Evolutionary conservation across 2,113 vertebrate genomes (phyloP).

Genomic region (Paralichthys olivaceus): DNA sequence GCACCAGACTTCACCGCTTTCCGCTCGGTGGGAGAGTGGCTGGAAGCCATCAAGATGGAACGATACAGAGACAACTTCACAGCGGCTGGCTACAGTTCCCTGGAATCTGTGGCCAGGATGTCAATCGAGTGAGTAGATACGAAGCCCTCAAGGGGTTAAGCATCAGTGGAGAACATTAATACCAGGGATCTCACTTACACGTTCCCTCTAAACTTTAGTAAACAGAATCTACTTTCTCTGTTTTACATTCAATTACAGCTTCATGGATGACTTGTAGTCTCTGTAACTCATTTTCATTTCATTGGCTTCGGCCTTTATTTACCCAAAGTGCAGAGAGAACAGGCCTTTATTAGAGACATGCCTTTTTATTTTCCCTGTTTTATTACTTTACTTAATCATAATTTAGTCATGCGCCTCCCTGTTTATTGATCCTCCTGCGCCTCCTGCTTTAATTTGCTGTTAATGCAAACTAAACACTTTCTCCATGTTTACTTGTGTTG

Average conservation of each 20-base stretch:
- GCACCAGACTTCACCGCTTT: conserved; percentile 96
- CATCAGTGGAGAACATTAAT: conserved; percentile 41
- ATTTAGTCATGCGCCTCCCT: background rate
- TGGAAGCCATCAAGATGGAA: conserved; percentile 99
- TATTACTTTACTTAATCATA: background rate
- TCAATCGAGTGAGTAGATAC: conserved; percentile 93
- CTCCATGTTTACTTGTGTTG: background rate
- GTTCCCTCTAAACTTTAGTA: background rate
- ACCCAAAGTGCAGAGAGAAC: conserved; percentile 2
- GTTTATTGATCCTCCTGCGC: background rate
- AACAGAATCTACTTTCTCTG: background rate
- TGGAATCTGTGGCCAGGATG: conserved; percentile 98
- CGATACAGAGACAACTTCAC: conserved; percentile 99
- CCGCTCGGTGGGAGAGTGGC: conserved; percentile 97
- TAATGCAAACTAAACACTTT: conserved; percentile 6
- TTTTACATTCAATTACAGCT: background rate
- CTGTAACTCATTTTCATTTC: background rate
- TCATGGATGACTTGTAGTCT: background rate
- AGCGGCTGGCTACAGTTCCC: conserved; percentile 95
- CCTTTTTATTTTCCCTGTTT: background rate
- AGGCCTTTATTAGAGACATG: background rate
- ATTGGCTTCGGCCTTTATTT: background rate
- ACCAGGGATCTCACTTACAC: conserved; percentile 11
- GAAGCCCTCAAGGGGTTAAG: conserved; percentile 18
- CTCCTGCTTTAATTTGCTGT: background rate